Evolutionary conservation across 2,888 invertebrate species (phyloP).

Genomic region (Lithophane semibrunnea): DNA sequence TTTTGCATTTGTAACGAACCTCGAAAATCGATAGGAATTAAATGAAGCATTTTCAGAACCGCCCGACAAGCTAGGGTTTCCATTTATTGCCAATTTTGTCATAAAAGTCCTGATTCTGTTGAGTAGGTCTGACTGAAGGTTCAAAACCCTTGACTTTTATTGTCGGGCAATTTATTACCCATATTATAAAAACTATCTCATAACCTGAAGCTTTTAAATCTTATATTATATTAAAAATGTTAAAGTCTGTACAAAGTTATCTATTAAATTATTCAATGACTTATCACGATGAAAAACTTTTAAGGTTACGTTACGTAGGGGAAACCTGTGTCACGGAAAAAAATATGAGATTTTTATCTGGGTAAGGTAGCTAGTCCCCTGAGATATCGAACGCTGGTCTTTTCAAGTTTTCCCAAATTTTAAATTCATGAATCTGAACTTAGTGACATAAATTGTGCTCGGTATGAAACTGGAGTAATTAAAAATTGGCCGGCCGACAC

Average conservation of each 20-base stretch:
- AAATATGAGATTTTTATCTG: constrained; percentile 18
- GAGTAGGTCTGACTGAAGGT: constrained; percentile 17
- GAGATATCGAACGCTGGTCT: constrained; percentile 8
- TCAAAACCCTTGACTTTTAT: constrained; percentile 29
- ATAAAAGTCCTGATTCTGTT: constrained; percentile 39
- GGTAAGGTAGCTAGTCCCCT: constrained; percentile 12
- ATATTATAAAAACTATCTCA: constrained; percentile 13
- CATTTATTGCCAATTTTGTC: constrained; percentile 36
- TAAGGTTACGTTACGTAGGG: constrained; percentile 1
- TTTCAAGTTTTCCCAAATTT: constrained; percentile 19
- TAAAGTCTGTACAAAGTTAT: constrained; percentile 8
- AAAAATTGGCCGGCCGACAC: constrained; percentile 11
- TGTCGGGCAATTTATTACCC: constrained; percentile 35
- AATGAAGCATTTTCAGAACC: constrained; percentile 75
- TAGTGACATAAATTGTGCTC: constrained; percentile 6
- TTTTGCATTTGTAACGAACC: constrained; percentile 87
- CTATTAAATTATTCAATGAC: constrained; percentile 25
- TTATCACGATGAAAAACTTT: constrained; percentile 23
- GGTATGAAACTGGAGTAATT: constrained; percentile 28
- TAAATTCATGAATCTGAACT: constrained; percentile 22
- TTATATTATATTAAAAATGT: background rate
- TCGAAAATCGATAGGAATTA: constrained; percentile 81
- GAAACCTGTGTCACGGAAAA: constrained; percentile 21
- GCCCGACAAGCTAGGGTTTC: constrained; percentile 40
- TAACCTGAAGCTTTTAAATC: constrained; percentile 12